These are phyloP conservation scores for Mesembrinibis cayennensis DNA, from an alignment of 2,113 vertebrate species.

Conservation along the genomic window DNA sequence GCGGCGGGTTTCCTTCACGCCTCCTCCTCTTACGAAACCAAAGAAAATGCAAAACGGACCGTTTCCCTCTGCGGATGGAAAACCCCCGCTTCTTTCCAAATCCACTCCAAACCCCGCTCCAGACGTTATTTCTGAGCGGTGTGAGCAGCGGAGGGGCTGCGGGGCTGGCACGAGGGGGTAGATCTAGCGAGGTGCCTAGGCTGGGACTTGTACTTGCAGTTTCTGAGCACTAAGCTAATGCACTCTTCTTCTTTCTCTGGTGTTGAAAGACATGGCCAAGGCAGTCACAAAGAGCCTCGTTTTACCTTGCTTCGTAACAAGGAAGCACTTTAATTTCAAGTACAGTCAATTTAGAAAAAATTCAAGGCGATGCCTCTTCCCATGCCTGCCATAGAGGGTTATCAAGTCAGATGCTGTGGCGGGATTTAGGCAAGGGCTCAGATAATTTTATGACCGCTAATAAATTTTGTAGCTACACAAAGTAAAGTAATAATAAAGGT, in stretches of 20 bases:
- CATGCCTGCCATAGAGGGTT: not conserved
- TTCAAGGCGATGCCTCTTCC: not conserved
- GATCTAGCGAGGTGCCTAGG: not conserved
- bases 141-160: not conserved
- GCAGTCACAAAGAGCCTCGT: not conserved
- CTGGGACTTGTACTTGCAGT: accelerated
- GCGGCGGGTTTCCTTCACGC: not conserved
- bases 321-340: not conserved
- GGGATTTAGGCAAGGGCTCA: not conserved
- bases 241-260: not conserved
- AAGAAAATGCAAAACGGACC: not conserved
- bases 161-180: not conserved
- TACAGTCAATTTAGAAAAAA: no score
- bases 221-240: not conserved
- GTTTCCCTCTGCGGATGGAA: not conserved
- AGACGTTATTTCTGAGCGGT: accelerated
- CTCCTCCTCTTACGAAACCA: not conserved
- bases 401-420: not conserved
- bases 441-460: not conserved
- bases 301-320: not conserved
- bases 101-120: not conserved
- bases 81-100: not conserved
- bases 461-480: not conserved
- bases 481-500: not conserved
- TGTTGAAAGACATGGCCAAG: not conserved